These are phyloP conservation scores for Lingula anatina DNA, from an alignment of 2,888 invertebrate genomes.

Conservation along the genomic window DNA sequence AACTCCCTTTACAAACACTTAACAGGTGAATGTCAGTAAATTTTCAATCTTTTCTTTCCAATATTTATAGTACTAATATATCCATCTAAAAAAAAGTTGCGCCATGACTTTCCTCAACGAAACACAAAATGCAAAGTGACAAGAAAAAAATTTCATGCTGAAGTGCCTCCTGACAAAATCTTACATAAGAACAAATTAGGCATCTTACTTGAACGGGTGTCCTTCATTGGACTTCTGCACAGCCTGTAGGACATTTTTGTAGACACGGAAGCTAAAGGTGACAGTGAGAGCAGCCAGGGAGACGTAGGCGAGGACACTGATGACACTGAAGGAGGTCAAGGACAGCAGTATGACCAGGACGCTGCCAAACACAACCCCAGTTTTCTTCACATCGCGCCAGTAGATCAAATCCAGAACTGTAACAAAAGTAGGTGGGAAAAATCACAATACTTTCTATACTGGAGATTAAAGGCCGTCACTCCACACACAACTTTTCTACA, in stretches of 20 bases:
- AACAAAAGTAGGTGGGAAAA: slow-evolving; percentile 6
- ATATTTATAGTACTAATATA: no score
- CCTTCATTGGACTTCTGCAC: slow-evolving; percentile 92
- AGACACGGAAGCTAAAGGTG: slow-evolving; percentile 90
- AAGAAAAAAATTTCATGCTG: neutral
- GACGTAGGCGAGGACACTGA: slow-evolving; percentile 90
- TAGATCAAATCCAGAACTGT: slow-evolving; percentile 83
- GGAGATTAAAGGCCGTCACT: no score
- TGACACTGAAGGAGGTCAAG: slow-evolving; percentile 89
- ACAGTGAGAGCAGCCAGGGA: slow-evolving; percentile 79
- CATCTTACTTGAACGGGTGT: slow-evolving; percentile 97
- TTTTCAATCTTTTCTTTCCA: no score
- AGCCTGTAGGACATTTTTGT: slow-evolving; percentile 90
- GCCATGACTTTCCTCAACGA: no score
- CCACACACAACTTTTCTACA: no score
- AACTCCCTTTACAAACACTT: no score
- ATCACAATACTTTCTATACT: no score
- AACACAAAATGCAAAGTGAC: no score
- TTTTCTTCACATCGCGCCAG: slow-evolving; percentile 94
- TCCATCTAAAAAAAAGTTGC: no score
- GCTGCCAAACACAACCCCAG: slow-evolving; percentile 87
- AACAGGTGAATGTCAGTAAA: no score
- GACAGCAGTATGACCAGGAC: slow-evolving; percentile 85
- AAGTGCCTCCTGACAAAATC: neutral
- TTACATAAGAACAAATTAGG: neutral